Evolutionary conservation across 2,113 vertebrate species (phyloP), one percentile per base, ranked within the genome.

Genomic region (Takifugu flavidus): DNA sequence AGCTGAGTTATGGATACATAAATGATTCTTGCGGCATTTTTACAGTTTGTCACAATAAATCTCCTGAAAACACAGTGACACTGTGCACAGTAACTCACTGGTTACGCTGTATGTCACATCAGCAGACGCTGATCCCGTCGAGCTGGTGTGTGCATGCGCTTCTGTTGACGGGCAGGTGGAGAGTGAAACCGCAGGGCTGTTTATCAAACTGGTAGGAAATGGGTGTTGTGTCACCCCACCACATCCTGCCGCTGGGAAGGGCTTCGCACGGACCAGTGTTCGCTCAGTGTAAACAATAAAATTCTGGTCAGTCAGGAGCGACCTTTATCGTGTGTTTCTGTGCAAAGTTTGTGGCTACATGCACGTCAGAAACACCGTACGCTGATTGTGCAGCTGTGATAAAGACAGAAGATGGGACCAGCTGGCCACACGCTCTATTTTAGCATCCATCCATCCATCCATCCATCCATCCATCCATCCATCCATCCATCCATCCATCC

Each of bases 161-260:
- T 56, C 43, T 45, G 34, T 71, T 76, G 80, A 70, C 62, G 50
- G 77, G 77, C 80, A 76, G 80, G 60, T 77, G 83, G 80, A 67
- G 74, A 81, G 55, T 77, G 74, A 82, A 88, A 84, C 86, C 85
- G 8, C 85, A 84, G 59, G 39, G 82, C 85, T 88, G 86, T 88
- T 88, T 88, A 82, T 87, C 86, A 86, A 87, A 82, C 78, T 86
- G 72, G 67, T 82, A 88, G 88, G 88, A 88, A 88, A 82, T 88
- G 83, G 85, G 82, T 85, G 85, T 89, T 88, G 77, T 81, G 75
- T 58, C 62, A 44, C 62, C 44, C 60, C 64, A 84, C 86, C 85
- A 87, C 88, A 88, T 89, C 88, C 88, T 88, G 85, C 77, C 77
- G 77, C 80, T 75, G 77, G 82, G 71, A 80, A 65, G 74, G 69